Conservation (phyloP, 2,797 vertebrate species). For the Pogoniulus pusillus region DNA sequence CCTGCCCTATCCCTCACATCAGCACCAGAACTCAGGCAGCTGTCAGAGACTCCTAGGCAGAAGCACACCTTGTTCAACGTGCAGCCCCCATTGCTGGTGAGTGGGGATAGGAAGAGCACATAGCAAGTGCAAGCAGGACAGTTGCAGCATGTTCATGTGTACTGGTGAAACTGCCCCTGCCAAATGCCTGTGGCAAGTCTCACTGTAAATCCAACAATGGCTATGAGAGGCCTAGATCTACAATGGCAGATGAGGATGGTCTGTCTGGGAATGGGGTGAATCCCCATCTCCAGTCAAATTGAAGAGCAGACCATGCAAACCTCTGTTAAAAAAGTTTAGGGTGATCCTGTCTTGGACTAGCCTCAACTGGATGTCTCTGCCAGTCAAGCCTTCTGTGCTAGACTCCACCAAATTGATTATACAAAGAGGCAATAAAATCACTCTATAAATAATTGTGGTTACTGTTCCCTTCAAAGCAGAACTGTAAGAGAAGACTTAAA, state of each 20-base stretch:
- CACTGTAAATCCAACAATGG: fast-evolving
- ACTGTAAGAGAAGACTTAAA: constrained; percentile 25
- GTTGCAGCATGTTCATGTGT: not conserved
- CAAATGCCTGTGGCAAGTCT: not conserved
- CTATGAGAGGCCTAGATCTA: not conserved
- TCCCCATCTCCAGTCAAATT: not conserved
- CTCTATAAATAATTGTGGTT: not conserved
- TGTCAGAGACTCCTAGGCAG: fast-evolving
- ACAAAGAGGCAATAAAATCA: not conserved
- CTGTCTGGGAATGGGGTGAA: not conserved
- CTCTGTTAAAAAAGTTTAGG: not conserved
- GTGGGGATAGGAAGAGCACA: not conserved
- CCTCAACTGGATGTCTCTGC: not conserved
- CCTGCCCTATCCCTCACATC: not conserved
- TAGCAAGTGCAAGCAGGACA: not conserved
- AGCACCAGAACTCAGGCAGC: not conserved
- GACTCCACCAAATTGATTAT: not conserved
- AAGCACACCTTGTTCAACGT: not conserved
- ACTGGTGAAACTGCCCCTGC: not conserved
- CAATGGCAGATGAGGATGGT: not conserved
- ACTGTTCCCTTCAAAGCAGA: constrained; percentile 44
- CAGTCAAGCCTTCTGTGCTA: not conserved
- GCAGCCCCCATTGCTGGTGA: fast-evolving
- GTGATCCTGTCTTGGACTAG: not conserved
- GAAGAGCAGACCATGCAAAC: not conserved